phyloP scores from a whole-genome alignment of 2,113 vertebrate species.

The Rhizomys pruinosus region DNA sequence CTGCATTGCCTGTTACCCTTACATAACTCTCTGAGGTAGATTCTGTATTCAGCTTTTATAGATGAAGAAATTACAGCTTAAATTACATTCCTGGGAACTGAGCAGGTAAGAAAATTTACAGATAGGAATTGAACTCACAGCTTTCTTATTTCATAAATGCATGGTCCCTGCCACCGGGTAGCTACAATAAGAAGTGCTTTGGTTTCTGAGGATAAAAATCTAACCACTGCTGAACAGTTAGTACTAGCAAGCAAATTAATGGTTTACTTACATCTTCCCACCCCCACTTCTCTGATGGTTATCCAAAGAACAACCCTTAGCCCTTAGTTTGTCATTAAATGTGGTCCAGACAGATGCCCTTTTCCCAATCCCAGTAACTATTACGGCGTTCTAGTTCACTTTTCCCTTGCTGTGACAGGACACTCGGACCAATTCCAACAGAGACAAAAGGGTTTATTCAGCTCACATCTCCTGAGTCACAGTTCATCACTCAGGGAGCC shows the following conservation, averaged over 20 bases:
- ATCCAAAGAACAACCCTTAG: neutral
- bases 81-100: neutral
- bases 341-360: neutral
- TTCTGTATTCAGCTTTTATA: neutral
- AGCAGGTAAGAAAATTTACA: neutral
- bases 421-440: no score
- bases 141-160: neutral
- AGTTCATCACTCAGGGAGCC: no score
- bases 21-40: neutral
- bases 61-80: neutral
- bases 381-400: no score
- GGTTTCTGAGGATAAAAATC: slow-evolving; percentile 6
- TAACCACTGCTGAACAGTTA: neutral
- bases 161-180: neutral
- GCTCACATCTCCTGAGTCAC: no score
- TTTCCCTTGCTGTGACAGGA: no score
- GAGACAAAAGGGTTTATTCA: no score
- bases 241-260: neutral
- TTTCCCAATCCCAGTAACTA: neutral
- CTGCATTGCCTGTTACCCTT: neutral
- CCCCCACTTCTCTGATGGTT: neutral
- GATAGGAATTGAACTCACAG: neutral
- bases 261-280: neutral
- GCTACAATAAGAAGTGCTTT: neutral
- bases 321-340: neutral